Base-by-base conservation (phyloP, 2,113 vertebrate genomes). In the Lagopus muta region DNA sequence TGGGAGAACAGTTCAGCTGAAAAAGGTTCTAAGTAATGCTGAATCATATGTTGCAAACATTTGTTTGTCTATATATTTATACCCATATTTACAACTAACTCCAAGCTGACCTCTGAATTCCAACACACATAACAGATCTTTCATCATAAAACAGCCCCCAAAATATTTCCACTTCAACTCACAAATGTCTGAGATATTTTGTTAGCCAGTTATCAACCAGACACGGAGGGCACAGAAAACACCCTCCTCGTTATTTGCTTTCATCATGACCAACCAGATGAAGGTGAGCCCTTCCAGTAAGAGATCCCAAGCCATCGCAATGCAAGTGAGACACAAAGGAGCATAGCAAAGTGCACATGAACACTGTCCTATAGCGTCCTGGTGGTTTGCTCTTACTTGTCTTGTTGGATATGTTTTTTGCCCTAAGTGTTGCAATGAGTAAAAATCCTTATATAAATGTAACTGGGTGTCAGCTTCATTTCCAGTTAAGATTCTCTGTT, bases 341-440 rank as follows among this genome's bases (percentile, higher is more conserved):
- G 89, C n/a, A 58, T 6, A 10, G 73, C n/a, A 38, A 82, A 36
- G 38, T 45, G 6, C 16, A 48, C 76, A 28, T 54, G 58, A 77
- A 38, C 50, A 66, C 50, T 25, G 25, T 69, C 62, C 24, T 48
- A 18, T 75, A 0, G 0, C 10, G 36, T 38, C 32, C 87, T 8
- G 0, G 14, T 57, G 43, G 4, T 58, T 91, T 73, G 60, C 74
- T 70, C 30, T 42, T 42, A 1, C 9, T 0, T 19, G 19, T 77
- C 6, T 2, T 10, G 64, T 64, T 5, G 3, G 55, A 45, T 67
- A 64, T 79, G 90, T 92, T 89, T 75, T 70, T 38, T 54, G 17
- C 50, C 65, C 27, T 96, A 83, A 78, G 32, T 28, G 30, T 61
- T 72, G 48, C 66, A 96, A 94, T 92, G 94, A 93, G 90, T 61